These are phyloP conservation scores for Acrocephalus arundinaceus DNA, from an alignment of 2,113 vertebrate species.

Conservation along the genomic window DNA sequence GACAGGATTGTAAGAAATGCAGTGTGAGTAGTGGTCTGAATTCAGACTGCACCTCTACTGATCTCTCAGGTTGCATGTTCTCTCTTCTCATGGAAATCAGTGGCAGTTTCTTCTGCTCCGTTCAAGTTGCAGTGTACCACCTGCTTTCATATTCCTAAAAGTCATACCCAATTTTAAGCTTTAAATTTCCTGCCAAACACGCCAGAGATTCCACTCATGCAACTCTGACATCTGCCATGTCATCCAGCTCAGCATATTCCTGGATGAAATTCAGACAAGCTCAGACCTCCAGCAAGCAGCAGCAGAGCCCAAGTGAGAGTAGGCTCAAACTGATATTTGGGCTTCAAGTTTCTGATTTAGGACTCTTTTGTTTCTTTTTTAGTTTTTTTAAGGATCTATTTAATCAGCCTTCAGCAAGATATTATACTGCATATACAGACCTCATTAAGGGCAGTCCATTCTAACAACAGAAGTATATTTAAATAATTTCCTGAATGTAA, in stretches of 20 bases:
- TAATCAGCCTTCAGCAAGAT: background rate
- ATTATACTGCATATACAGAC: background rate
- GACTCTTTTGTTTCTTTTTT: background rate
- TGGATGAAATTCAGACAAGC: background rate
- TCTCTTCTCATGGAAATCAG: background rate
- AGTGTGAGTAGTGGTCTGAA: background rate
- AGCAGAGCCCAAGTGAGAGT: background rate
- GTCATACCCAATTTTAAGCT: background rate
- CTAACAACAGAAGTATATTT: background rate
- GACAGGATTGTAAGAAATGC: background rate
- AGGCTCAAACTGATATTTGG: background rate
- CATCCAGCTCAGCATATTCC: background rate
- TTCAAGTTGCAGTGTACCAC: background rate
- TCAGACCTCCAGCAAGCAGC: background rate
- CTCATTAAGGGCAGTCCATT: background rate
- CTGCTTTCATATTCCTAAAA: background rate
- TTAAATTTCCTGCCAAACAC: background rate
- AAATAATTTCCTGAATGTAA: background rate
- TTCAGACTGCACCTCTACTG: background rate
- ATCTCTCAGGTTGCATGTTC: too few species aligned
- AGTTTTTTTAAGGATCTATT: background rate
- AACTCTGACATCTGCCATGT: background rate
- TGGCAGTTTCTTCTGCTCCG: background rate
- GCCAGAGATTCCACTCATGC: background rate
- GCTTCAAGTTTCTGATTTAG: background rate